These are phyloP conservation scores for Atrina japonica DNA, from an alignment of 2,888 invertebrate species.

Conservation along the genomic window DNA sequence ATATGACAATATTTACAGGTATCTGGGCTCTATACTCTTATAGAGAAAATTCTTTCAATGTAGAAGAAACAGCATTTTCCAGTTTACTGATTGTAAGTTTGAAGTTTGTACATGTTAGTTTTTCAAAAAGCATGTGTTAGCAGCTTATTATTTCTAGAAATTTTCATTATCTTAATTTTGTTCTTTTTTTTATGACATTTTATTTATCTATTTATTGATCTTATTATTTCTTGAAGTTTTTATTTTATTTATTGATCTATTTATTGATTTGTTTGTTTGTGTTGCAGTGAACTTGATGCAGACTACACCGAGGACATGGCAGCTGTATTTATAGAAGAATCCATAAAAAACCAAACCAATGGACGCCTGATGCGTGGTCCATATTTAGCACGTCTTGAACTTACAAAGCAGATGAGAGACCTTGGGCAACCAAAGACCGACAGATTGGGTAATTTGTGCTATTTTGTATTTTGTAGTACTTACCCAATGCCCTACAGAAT, in stretches of 20 bases:
- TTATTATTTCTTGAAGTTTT: background rate
- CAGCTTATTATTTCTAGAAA: background rate
- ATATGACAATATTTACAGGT: no score
- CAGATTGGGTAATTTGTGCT: no score
- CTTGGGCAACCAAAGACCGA: slow-evolving; percentile 37
- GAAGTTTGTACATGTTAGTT: no score
- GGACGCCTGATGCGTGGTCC: slow-evolving; percentile 86
- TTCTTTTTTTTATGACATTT: no score
- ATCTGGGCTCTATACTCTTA: no score
- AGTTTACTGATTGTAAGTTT: no score
- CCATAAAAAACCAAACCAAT: slow-evolving; percentile 59
- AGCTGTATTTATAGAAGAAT: slow-evolving; percentile 72
- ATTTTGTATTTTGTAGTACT: background rate
- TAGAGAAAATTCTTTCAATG: no score
- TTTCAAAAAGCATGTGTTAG: no score
- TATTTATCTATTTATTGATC: no score
- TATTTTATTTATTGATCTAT: background rate
- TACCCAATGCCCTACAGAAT: background rate
- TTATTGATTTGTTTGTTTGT: background rate
- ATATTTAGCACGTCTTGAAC: slow-evolving; percentile 90
- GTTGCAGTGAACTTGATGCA: slow-evolving; percentile 45
- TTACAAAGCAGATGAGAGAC: slow-evolving; percentile 68
- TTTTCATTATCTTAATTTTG: background rate
- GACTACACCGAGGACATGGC: slow-evolving; percentile 75
- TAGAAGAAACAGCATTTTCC: no score